These are phyloP conservation scores for Odontamblyopus lacepedii DNA, from an alignment of 2,797 vertebrate genomes.

Conservation along the genomic window DNA sequence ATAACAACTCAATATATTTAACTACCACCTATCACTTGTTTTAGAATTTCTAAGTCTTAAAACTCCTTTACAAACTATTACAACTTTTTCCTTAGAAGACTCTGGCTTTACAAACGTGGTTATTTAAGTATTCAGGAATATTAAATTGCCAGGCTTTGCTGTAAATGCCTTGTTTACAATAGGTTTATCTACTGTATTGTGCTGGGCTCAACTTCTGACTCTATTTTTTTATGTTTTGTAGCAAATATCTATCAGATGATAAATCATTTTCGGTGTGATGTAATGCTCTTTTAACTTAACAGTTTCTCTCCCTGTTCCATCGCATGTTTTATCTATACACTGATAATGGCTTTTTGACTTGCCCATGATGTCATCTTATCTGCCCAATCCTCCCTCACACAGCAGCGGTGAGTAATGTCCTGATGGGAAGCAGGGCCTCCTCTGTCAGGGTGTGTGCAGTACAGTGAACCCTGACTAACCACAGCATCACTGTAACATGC, in stretches of 20 bases:
- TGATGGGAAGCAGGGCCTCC: conserved; percentile 37
- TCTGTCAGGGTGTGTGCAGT: conserved; percentile 19
- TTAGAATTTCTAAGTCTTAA: no score
- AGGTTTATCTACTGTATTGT: neutral
- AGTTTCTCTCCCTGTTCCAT: neutral
- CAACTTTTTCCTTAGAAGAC: no score
- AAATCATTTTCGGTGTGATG: neutral
- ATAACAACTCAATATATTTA: no score
- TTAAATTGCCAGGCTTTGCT: neutral
- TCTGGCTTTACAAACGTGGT: no score
- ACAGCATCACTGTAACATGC: conserved; percentile 15
- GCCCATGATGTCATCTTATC: conserved; percentile 43
- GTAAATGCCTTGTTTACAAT: neutral
- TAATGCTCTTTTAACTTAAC: neutral
- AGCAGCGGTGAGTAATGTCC: conserved; percentile 50
- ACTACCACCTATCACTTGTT: no score
- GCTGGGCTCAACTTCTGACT: neutral
- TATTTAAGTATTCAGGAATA: no score
- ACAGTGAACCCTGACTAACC: conserved; percentile 44
- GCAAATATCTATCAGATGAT: neutral
- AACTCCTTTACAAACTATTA: no score
- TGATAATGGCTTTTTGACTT: conserved; percentile 26
- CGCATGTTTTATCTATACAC: neutral
- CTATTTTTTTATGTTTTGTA: neutral
- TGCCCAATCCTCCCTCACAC: conserved; percentile 35